These are phyloP conservation scores for Pollachius pollachius DNA, from an alignment of 2,113 vertebrate species.

Conservation along the genomic window DNA sequence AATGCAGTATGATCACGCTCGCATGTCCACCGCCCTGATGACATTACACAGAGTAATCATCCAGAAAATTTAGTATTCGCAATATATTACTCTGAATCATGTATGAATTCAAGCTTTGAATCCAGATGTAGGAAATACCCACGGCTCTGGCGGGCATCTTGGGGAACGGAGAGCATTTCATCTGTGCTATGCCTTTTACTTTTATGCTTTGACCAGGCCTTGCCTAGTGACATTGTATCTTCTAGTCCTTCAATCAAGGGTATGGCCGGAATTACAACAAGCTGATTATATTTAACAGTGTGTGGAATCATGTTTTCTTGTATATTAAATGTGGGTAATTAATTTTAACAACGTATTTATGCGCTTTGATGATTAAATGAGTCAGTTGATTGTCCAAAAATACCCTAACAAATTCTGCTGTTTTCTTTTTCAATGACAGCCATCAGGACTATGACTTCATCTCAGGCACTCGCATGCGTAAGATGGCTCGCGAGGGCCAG, in stretches of 20 bases:
- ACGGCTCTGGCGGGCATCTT: slow-evolving; percentile 45
- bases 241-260: slow-evolving; percentile 35
- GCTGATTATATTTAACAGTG: slow-evolving; percentile 65
- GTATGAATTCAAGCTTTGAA: too few relatives aligned
- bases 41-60: too few relatives aligned
- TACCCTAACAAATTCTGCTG: slow-evolving; percentile 3
- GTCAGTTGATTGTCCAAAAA: slow-evolving; percentile 10
- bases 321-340: slow-evolving; percentile 2
- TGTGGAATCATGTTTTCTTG: slow-evolving; percentile 42
- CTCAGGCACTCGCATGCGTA: slow-evolving; percentile 97
- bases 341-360: slow-evolving; percentile 4
- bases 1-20: too few relatives aligned
- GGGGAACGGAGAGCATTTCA: slow-evolving; percentile 50
- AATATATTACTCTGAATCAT: too few relatives aligned
- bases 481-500: slow-evolving; percentile 89
- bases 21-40: too few relatives aligned
- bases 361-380: background rate
- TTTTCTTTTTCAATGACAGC: slow-evolving; percentile 57
- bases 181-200: slow-evolving; percentile 29
- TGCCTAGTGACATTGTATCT: slow-evolving; percentile 4
- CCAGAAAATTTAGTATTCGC: too few relatives aligned
- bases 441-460: slow-evolving; percentile 97
- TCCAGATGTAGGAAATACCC: slow-evolving; percentile 35
- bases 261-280: slow-evolving; percentile 50
- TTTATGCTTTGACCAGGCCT: background rate